Evolutionary conservation across 2,113 vertebrate species (phyloP).

Genomic region (Tamias sibiricus): DNA sequence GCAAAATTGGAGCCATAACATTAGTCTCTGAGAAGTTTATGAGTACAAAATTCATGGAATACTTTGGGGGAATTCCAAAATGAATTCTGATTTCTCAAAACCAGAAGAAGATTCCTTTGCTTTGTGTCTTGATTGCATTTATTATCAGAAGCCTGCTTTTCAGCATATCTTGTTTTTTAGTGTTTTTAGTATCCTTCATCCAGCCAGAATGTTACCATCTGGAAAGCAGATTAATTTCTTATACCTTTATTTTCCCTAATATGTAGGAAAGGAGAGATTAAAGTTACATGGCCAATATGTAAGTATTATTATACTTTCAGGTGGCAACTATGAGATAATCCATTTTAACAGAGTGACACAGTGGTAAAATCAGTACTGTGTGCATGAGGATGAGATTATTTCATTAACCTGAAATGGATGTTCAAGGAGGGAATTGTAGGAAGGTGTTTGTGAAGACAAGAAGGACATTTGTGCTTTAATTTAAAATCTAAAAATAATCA

Average conservation of each 20-base stretch:
- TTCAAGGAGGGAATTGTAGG: background rate
- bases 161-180: background rate
- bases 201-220: conserved; percentile 31
- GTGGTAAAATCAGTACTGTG: background rate
- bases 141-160: background rate
- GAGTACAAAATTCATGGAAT: background rate
- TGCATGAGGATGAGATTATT: conserved; percentile 12
- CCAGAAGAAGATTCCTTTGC: background rate
- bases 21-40: background rate
- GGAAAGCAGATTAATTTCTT: conserved; percentile 19
- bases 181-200: background rate
- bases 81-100: background rate
- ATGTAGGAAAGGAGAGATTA: background rate
- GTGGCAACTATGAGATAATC: conserved; percentile 38
- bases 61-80: background rate
- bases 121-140: background rate
- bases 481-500: conserved; percentile 63
- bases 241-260: background rate
- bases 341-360: conserved; percentile 25
- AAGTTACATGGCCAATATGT: background rate
- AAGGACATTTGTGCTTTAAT: background rate
- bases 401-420: conserved; percentile 20
- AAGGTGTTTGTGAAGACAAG: conserved; percentile 49
- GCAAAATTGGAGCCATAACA: background rate
- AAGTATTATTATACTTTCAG: background rate